Evolutionary conservation across 2,888 invertebrate genomes (phyloP), one percentile per base, ranked within the genome.

Genomic region (Drosophila pseudotalamancana): DNA sequence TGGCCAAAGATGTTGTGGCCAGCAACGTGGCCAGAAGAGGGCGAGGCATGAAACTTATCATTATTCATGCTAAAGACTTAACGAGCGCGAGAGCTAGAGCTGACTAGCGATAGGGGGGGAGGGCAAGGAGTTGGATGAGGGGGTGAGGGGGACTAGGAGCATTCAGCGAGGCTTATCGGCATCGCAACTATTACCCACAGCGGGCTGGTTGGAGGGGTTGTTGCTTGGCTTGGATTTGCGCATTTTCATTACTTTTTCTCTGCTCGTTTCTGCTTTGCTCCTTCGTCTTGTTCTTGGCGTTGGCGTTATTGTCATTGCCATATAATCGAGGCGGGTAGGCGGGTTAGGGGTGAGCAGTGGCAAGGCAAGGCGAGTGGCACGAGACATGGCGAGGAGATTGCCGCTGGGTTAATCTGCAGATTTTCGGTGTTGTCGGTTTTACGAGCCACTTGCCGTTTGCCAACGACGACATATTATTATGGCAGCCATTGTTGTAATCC

Each of bases 1-100:
- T 77, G 74, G 66, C 45, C 50, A 57, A 63, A 81, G 75, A 64
- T 74, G 66, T 68, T 72, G 63, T 60, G 80, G 66, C 64, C 60
- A 59, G 60, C 23, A 16, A 21, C 39, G 8, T 12, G 8, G 23
- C 18, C 25, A 6, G 49, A 6, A n/a, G 43, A 32, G 62, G 61
- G 59, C 65, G 40, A 50, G 46, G 61, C 71, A 66, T 60, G 67
- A 73, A 86, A 75, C 77, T 81, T 86, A 84, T 86, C 81, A 84
- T 84, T 86, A 86, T 85, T 86, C 84, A 86, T 84, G 87, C 79
- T 86, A 85, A 85, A 85, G 84, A 85, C 84, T 81, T 85, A 85
- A 85, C 87, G 84, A 86, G 87, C 84, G 81, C 66, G 63, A 46
- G 63, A 46, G 57, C 53, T 35, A 43, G 32, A 45, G 49, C 32